Evolutionary conservation across 2,113 vertebrate genomes (phyloP).

Genomic region (Engraulis encrasicolus): DNA sequence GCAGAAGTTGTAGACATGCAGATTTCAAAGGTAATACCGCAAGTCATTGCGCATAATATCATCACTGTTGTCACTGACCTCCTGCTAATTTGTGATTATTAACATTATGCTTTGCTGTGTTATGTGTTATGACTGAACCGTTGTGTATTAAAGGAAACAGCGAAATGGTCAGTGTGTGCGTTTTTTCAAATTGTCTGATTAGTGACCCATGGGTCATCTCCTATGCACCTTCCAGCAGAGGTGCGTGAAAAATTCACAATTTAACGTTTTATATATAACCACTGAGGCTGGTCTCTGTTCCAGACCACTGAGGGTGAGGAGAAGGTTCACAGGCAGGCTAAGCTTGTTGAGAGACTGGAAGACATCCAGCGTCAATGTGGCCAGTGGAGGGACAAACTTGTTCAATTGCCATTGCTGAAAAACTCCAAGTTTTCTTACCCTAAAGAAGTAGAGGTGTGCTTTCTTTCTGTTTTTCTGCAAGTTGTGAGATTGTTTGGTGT

Average conservation of each 20-base stretch:
- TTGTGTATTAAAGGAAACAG: no score
- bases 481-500: no score
- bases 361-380: conserved; percentile 29
- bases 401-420: conserved; percentile 2
- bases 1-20: conserved; percentile 52
- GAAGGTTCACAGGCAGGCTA: neutral
- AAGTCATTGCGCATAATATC: no score
- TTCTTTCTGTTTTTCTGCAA: no score
- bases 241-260: no score
- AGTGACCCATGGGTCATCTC: no score
- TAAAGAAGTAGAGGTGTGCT: conserved; percentile 68
- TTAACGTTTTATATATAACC: neutral
- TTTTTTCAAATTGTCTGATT: no score
- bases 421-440: conserved; percentile 42
- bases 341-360: neutral
- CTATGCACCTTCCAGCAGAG: no score
- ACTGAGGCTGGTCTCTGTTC: neutral
- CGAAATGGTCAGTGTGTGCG: no score
- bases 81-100: neutral
- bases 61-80: neutral
- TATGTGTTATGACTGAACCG: neutral
- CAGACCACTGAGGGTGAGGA: conserved; percentile 36
- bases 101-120: no score
- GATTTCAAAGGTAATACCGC: conserved; percentile 51
- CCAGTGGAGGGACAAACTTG: conserved; percentile 54